Base-by-base conservation (phyloP, 2,888 invertebrate genomes). In the Metacarcinus magister region DNA sequence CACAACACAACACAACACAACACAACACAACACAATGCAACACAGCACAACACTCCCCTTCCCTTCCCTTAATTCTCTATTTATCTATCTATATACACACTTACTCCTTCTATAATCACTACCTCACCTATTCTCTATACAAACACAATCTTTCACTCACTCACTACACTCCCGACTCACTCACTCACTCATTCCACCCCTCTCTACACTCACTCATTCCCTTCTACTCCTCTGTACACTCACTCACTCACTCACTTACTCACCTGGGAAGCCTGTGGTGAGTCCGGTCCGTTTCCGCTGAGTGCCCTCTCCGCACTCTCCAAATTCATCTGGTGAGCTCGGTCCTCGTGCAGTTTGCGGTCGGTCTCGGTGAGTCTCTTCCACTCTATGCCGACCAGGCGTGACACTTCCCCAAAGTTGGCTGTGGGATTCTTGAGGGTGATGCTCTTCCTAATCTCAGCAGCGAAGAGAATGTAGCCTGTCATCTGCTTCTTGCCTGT, bases 381-480 rank as follows among this genome's bases (percentile, higher is more conserved):
- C 99, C 99, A 99, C 98, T 99, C 98, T 97, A 98, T 98, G 97
- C 98, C 98, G 97, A 98, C 98, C 97, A 98, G 98, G 97, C 98
- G 98, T 97, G 98, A 98, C 97, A 98, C 98, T 98, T 99, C 98
- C 97, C 99, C 99, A 98, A 99, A 99, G 5, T 98, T 98, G 95
- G 99, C 98, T 96, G 99, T 99, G 0, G 99, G 99, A 98, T 99
- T 99, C 97, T 98, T 99, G 97, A 99, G 98, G 97, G 99, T 98
- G 97, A 99, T 99, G 95, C 98, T 98, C 97, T 99, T 99, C 95
- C 99, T 98, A 93, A 99, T 98, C 98, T 99, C 99, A 97, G 99
- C 99, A 89, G 99, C 99, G 98, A 99, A 99, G 96, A 99, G 98
- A 97, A 99, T 99, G 98, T 99, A 99, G 13, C 99, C 99, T 96